Base-by-base conservation (phyloP, 2,113 vertebrate species). In the Rhinoptilus africanus region DNA sequence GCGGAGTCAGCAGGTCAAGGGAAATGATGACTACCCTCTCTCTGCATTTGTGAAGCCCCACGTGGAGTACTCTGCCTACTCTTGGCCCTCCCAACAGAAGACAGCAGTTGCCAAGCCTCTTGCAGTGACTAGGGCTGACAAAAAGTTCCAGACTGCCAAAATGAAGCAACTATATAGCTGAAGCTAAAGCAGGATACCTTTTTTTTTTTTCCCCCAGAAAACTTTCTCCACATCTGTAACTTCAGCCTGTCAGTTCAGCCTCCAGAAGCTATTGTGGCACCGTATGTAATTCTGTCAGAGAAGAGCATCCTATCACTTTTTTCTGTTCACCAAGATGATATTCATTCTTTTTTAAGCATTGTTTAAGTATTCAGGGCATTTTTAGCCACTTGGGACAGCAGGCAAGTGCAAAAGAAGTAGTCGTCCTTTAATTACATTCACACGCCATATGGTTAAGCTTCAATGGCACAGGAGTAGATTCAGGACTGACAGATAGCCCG, bases 21-120 rank as follows among this genome's bases (percentile, higher is more conserved):
- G 19, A 69, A 68, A 76, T 3, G 0, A 39, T n/a, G 51, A 17
- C 16, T 22, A 59, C n/a, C 14, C 54, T 18, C 21, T 35, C 48
- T 62, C 47, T 23, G 15, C 8, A n/a, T 53, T 34, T 39, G 53
- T 18, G 30, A 83, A 85, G 30, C 30, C 9, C 23, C n/a, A 48
- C 0, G 0, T 10, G 21, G 18, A 51, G 3, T 5, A 22, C 12
- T 28, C 10, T 11, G 22, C 6, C 45, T 43, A 19, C 35, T 22
- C 76, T 59, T 2, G 1, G 51, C 50, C 26, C 41, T 69, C 19
- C 16, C 72, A 23, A 11, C 4, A 41, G 9, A 59, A 37, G 10
- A 23, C 20, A 64, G 59, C 5, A 3, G 16, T 9, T 73, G 34
- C 45, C 53, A 72, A 48, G 30, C 14, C 13, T 81, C 45, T 37